Percentiles rank a stretch among this genome's conserved stretches.
Evolutionary conservation across 2,797 vertebrate species (phyloP).

Genomic region (Xerus rutilus): DNA sequence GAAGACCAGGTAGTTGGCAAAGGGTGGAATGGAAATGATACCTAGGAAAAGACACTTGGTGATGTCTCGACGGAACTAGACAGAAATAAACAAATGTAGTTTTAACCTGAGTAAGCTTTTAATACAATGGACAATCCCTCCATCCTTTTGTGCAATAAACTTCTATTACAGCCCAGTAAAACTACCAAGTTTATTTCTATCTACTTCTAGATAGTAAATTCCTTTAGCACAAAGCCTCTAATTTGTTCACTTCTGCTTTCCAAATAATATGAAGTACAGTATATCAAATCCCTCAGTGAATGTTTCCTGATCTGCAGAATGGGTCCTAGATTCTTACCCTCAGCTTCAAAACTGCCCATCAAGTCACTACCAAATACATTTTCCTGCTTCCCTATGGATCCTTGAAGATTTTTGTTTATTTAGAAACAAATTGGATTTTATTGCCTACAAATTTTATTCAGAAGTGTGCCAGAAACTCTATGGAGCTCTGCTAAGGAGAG

Average conservation of each 20-base stretch:
- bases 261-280: not conserved
- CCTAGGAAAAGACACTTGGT: conserved; percentile 94
- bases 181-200: not conserved
- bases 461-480: not conserved
- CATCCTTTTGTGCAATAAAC: not conserved
- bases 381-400: conserved; percentile 3
- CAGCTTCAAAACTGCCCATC: not conserved
- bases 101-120: conserved; percentile 64
- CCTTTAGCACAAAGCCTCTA: not conserved
- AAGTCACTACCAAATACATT: conserved; percentile 3
- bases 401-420: not conserved
- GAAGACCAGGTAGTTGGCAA: conserved; percentile 97
- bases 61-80: conserved; percentile 94
- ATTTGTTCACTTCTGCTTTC: not conserved
- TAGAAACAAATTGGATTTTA: conserved; percentile 29
- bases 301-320: not conserved
- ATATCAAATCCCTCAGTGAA: not conserved
- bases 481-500: not conserved
- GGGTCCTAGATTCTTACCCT: not conserved
- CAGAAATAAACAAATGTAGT: conserved; percentile 69
- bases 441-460: conserved; percentile 24
- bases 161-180: not conserved
- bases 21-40: conserved; percentile 94
- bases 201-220: not conserved
- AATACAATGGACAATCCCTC: conserved; percentile 15